phyloP scores from a whole-genome alignment of 2,888 invertebrate genomes.

The Choristoneura rosaceana region DNA sequence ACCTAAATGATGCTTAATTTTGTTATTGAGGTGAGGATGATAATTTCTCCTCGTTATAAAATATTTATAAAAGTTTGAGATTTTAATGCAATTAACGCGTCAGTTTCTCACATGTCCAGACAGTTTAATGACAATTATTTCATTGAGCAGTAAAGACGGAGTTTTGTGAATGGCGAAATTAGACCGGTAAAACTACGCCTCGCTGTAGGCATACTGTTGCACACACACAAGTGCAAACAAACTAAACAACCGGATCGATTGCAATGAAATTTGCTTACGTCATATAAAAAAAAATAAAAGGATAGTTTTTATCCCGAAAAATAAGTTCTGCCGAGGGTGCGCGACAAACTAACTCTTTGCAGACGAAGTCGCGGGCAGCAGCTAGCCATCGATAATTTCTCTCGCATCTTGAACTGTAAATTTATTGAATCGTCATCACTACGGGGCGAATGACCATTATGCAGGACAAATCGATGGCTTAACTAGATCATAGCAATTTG shows the following conservation, averaged over 20 bases:
- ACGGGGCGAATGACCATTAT: constrained; percentile 31
- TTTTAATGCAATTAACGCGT: constrained; percentile 12
- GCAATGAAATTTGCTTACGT: no score
- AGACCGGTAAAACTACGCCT: no score
- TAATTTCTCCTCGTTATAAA: not conserved
- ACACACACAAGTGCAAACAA: no score
- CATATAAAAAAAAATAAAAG: no score
- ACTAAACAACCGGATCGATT: no score
- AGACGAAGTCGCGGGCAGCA: no score
- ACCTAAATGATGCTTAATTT: not conserved
- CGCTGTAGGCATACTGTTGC: no score
- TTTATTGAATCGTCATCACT: constrained; percentile 31
- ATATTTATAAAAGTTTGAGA: constrained; percentile 1
- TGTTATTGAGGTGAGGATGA: not conserved
- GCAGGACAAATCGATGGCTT: constrained; percentile 2
- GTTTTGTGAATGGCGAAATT: no score
- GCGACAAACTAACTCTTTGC: no score
- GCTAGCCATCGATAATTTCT: constrained; percentile 16
- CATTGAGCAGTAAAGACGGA: not conserved
- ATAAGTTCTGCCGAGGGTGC: no score
- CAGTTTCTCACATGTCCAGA: constrained; percentile 15
- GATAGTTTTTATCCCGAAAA: no score
- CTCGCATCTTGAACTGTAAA: constrained; percentile 2
- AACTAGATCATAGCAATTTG: not conserved
- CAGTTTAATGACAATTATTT: constrained; percentile 17